Evolutionary conservation across 2,797 vertebrate genomes (phyloP).

Genomic region (Tarsius wallacei): DNA sequence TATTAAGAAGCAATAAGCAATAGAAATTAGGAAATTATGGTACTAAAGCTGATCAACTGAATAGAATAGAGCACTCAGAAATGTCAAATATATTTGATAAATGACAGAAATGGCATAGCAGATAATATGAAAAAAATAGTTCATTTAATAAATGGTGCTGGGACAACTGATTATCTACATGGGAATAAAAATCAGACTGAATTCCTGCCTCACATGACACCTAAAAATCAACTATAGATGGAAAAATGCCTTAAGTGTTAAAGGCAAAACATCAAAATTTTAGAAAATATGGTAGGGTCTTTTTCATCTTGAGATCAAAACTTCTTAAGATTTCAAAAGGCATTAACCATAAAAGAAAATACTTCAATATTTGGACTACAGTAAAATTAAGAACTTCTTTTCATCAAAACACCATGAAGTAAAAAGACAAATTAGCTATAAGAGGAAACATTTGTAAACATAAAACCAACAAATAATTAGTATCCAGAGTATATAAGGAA

Average conservation of each 20-base stretch:
- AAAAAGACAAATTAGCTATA: neutral
- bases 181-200: neutral
- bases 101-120: neutral
- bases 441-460: neutral
- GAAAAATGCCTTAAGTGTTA: neutral
- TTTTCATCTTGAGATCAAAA: neutral
- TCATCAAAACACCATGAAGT: neutral
- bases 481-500: neutral
- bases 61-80: neutral
- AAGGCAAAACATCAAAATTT: neutral
- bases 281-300: neutral
- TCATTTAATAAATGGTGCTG: neutral
- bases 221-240: neutral
- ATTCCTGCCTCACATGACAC: neutral
- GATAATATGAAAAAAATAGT: neutral
- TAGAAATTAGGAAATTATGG: neutral
- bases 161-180: neutral
- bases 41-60: neutral
- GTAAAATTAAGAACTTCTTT: neutral
- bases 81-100: neutral
- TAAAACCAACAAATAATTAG: neutral
- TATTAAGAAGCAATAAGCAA: neutral
- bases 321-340: neutral
- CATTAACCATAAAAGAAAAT: neutral
- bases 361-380: neutral